These are phyloP conservation scores for Pediacus dermestoides DNA, from an alignment of 2,888 invertebrate species.

Conservation along the genomic window DNA sequence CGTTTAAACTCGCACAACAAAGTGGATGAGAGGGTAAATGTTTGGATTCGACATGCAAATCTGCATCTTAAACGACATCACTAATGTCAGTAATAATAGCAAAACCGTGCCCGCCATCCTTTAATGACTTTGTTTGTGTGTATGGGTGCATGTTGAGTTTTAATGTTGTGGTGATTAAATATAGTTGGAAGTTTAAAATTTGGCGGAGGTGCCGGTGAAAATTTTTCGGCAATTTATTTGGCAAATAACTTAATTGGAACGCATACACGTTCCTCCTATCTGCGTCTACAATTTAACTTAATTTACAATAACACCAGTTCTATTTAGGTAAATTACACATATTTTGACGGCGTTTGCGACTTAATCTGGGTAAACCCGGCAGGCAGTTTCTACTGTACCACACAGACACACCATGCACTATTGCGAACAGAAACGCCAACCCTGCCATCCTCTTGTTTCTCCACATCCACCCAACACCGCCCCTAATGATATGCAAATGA, in stretches of 20 bases:
- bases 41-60: slow-evolving; percentile 27
- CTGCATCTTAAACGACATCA: slow-evolving; percentile 14
- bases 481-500: slow-evolving; percentile 27
- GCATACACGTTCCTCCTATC: slow-evolving; percentile 7
- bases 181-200: no score
- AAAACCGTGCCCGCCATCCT: no score
- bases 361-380: slow-evolving; percentile 18
- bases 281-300: slow-evolving; percentile 15
- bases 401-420: no score
- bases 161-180: no score
- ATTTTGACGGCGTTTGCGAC: slow-evolving; percentile 23
- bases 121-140: no score
- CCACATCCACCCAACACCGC: slow-evolving; percentile 14
- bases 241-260: slow-evolving; percentile 13
- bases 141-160: no score
- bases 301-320: slow-evolving; percentile 27
- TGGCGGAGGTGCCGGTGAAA: no score
- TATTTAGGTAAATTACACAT: slow-evolving; percentile 25
- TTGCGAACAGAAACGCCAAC: slow-evolving; percentile 11
- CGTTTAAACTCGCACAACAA: slow-evolving; percentile 18
- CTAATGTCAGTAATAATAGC: no score
- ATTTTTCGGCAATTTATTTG: slow-evolving; percentile 4
- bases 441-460: slow-evolving; percentile 16
- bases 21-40: slow-evolving; percentile 20
- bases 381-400: no score